Base-by-base conservation (phyloP, 2,113 vertebrate species). In the Esox niger region DNA sequence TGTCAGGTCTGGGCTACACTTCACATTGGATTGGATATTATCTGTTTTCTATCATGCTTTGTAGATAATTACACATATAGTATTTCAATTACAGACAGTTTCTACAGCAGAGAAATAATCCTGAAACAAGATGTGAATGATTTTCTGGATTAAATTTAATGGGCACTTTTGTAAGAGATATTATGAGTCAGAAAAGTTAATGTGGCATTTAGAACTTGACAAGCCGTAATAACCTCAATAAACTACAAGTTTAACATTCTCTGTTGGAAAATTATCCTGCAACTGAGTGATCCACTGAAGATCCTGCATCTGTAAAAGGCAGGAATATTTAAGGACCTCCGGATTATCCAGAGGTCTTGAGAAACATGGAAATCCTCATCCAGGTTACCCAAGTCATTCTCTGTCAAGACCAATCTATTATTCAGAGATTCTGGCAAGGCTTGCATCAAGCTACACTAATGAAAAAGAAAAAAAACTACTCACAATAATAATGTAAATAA, bases 331-430 rank as follows among this genome's bases (percentile, higher is more conserved):
- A 17, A 58, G 58, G 20, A 47, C 33, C 6, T 1, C n/a, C 3
- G 58, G 15, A 64, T 49, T 43, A 31, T 64, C 15, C 46, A 64
- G 56, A 27, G 26, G 13, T 11, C 56, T 58, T 58, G 0, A 52
- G 9, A 70, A 66, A 72, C 0, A 47, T 58, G 57, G 67, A 59
- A 75, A 46, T 55, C 38, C 20, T 47, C 17, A 79, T 74, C 66
- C 71, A 64, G 72, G 74, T 78, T 70, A 82, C 65, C 15, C 47
- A 68, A 70, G 71, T 62, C 29, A 17, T 75, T 13, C 55, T 35
- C 25, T 77, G 62, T 64, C 69, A 32, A 27, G 31, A 47, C 72
- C 60, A 2, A 87, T 88, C 38, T 66, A 85, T 89, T 85, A 89
- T 86, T 86, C 66, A 85, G 49, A 59, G n/a, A 64, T 49, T 69